Evolutionary conservation across 2,797 vertebrate genomes (phyloP), one percentile per base, ranked within the genome.

Genomic region (Luscinia megarhynchos): DNA sequence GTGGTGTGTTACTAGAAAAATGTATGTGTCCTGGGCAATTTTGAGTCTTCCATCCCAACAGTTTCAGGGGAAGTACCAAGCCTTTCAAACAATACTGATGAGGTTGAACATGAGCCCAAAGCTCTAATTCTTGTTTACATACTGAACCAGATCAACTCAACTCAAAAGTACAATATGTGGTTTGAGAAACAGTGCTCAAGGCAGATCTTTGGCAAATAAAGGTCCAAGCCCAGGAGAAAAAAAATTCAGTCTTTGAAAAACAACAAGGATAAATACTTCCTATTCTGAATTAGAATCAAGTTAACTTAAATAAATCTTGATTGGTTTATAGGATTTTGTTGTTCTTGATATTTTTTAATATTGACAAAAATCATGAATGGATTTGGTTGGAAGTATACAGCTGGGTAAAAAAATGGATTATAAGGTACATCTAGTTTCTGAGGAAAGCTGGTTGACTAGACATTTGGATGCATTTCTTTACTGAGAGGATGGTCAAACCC

Each of bases 161-260:
- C 76, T 50, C 30, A 81, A 88, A 94, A 83, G 29, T 26, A n/a
- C 9, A 41, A 48, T 27, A 76, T 9, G 2, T 32, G 15, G 6
- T n/a, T 70, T 88, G 58, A 81, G 78, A 94, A 97, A 95, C 54
- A 90, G n/a, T 91, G 73, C 55, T 96, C 57, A 75, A 76, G 90
- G 80, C 20, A 48, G 75, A 96, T 94, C 91, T 72, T 84, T 88
- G 72, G 23, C 86, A 88, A 32, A 24, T 62, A 61, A 86, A 95
- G 36, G 20, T 96, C 81, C 87, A 72, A 91, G 59, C 32, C 62
- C 51, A 69, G 45, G 54, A 95, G 84, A 95, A 95, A 96, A 38
- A 96, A 87, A 84, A 51, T 11, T 72, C 15, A 54, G 76, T 87
- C 59, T 74, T 91, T 46, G 16, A 55, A 84, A 89, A 88, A 63